Percentiles rank a stretch among this genome's conserved stretches.
These are phyloP conservation scores for Sebastes jordani DNA, from an alignment of 2,797 vertebrate species.

Conservation along the genomic window DNA sequence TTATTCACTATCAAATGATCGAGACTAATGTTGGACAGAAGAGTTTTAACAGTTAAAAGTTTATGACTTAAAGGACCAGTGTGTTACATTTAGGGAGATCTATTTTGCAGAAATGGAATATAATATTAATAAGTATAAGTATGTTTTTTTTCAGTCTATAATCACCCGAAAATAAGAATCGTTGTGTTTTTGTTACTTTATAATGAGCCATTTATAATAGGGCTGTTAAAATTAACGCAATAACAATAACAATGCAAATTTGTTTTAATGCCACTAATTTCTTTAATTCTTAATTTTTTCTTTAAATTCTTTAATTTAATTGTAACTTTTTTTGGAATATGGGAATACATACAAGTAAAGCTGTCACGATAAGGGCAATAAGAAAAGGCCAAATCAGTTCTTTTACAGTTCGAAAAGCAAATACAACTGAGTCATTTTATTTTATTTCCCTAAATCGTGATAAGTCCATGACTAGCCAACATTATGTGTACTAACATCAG, in stretches of 20 bases:
- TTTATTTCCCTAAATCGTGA: background rate
- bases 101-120: too few relatives aligned
- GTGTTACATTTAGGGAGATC: too few relatives aligned
- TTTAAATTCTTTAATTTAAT: background rate
- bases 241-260: too few relatives aligned
- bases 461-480: background rate
- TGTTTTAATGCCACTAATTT: too few relatives aligned
- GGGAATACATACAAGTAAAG: background rate
- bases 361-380: background rate
- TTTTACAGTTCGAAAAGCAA: background rate
- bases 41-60: background rate
- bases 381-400: background rate
- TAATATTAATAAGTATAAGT: too few relatives aligned
- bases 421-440: background rate
- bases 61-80: background rate
- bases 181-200: too few relatives aligned
- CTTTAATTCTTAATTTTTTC: too few relatives aligned
- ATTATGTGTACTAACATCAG: background rate
- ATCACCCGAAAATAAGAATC: too few relatives aligned
- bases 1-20: background rate
- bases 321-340: background rate
- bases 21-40: background rate
- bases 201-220: too few relatives aligned
- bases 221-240: too few relatives aligned
- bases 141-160: too few relatives aligned